Percentiles rank a stretch among this genome's conserved stretches.
Conservation (phyloP, 2,888 invertebrate species). For the Parascotia fuliginaria region DNA sequence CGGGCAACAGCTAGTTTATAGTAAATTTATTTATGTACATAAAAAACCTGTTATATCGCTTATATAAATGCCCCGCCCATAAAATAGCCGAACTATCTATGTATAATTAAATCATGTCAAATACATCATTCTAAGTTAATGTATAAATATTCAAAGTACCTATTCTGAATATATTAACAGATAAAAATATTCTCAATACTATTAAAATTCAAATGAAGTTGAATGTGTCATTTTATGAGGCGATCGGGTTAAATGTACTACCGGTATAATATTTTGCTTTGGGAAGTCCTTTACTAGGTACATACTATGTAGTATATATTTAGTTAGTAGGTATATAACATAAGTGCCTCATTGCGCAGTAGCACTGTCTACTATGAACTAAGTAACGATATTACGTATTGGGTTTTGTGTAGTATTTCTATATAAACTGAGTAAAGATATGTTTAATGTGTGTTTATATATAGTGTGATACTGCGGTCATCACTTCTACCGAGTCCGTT, state of each 20-base stretch:
- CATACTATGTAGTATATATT: no score
- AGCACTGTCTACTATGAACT: no score
- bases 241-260: constrained; percentile 14
- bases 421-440: no score
- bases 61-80: neutral
- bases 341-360: no score
- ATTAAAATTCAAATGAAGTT: constrained; percentile 1
- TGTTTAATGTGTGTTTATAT: no score
- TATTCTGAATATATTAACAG: neutral
- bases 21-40: neutral
- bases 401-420: no score
- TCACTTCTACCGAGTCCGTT: no score
- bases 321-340: no score
- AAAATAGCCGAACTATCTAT: neutral
- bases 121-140: neutral
- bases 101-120: neutral
- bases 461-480: no score
- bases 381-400: no score
- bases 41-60: neutral
- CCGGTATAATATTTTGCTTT: constrained; percentile 20
- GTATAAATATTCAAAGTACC: neutral
- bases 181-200: neutral
- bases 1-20: no score
- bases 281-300: constrained; percentile 20
- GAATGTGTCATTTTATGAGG: constrained; percentile 9